phyloP scores from a whole-genome alignment of 2,888 invertebrate species.

The Himalopsyche tibetana region DNA sequence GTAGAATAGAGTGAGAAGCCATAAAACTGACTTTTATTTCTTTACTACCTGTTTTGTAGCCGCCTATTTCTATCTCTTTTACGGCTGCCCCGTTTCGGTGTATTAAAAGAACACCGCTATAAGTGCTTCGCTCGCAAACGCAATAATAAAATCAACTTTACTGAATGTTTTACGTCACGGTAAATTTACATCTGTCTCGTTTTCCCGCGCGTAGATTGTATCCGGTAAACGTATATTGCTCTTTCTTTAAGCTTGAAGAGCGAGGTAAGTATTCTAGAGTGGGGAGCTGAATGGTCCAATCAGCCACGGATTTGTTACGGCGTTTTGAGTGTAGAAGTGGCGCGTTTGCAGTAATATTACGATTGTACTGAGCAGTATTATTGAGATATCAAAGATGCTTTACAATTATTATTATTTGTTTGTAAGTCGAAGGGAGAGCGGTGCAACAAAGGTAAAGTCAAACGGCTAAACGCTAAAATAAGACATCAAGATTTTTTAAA shows the following conservation, averaged over 20 bases:
- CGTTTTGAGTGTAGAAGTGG: slow-evolving; percentile 55
- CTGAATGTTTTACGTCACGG: slow-evolving; percentile 48
- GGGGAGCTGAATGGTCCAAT: slow-evolving; percentile 68
- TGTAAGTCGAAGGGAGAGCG: slow-evolving; percentile 31
- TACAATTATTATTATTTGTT: slow-evolving; percentile 41
- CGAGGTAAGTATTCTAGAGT: slow-evolving; percentile 48
- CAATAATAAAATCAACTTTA: slow-evolving; percentile 60
- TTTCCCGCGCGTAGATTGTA: slow-evolving; percentile 67
- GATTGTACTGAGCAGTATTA: slow-evolving; percentile 60
- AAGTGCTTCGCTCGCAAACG: slow-evolving; percentile 60
- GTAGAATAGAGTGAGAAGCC: slow-evolving; percentile 78
- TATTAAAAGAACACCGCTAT: slow-evolving; percentile 69
- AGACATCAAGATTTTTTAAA: slow-evolving; percentile 54
- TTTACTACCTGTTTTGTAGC: slow-evolving; percentile 79
- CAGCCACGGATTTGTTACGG: slow-evolving; percentile 63
- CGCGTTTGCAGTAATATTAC: slow-evolving; percentile 59
- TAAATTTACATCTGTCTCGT: slow-evolving; percentile 53
- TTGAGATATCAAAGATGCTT: slow-evolving; percentile 64
- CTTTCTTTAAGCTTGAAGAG: slow-evolving; percentile 42
- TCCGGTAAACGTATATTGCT: slow-evolving; percentile 7
- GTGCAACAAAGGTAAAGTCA: slow-evolving; percentile 42
- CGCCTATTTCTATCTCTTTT: slow-evolving; percentile 72
- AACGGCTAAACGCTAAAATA: background rate
- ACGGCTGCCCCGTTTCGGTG: slow-evolving; percentile 65
- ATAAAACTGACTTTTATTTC: slow-evolving; percentile 80